phyloP scores from a whole-genome alignment of 2,797 vertebrate species.

The Eurystomus glaucurus region DNA sequence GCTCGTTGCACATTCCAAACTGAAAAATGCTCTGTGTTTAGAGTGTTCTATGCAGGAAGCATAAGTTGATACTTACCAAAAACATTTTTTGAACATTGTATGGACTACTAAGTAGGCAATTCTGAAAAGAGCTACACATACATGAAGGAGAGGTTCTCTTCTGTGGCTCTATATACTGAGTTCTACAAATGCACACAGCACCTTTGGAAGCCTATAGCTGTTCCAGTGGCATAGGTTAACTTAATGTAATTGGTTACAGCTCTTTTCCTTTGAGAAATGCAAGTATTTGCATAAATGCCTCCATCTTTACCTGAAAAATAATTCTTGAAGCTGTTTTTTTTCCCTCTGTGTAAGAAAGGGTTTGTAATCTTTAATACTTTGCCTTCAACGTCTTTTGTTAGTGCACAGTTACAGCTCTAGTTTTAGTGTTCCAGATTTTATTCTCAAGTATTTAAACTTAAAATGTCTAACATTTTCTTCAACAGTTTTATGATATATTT shows the following conservation, averaged over 20 bases:
- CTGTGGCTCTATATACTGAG: not conserved
- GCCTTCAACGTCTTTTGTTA: not conserved
- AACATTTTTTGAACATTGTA: not conserved
- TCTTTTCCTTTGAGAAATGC: not conserved
- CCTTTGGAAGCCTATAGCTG: not conserved
- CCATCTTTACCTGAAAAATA: not conserved
- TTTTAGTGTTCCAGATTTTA: not conserved
- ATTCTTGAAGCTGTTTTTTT: not conserved
- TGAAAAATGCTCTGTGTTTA: not conserved
- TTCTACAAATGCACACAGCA: not conserved
- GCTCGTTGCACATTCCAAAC: not conserved
- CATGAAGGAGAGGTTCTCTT: rapidly evolving
- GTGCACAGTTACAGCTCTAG: not conserved
- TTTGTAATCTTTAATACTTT: not conserved
- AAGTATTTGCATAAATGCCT: not conserved
- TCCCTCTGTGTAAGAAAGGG: not conserved
- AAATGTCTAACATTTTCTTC: not conserved
- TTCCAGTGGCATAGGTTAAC: not conserved
- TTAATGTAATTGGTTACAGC: not conserved
- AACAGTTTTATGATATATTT: not conserved
- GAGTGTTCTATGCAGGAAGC: not conserved
- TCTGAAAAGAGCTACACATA: not conserved
- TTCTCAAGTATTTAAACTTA: not conserved
- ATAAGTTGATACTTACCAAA: not conserved
- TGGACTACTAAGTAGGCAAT: not conserved